Percentiles rank a stretch among this genome's conserved stretches.
Evolutionary conservation across 2,797 vertebrate species (phyloP).

Genomic region (Melopsittacus undulatus): DNA sequence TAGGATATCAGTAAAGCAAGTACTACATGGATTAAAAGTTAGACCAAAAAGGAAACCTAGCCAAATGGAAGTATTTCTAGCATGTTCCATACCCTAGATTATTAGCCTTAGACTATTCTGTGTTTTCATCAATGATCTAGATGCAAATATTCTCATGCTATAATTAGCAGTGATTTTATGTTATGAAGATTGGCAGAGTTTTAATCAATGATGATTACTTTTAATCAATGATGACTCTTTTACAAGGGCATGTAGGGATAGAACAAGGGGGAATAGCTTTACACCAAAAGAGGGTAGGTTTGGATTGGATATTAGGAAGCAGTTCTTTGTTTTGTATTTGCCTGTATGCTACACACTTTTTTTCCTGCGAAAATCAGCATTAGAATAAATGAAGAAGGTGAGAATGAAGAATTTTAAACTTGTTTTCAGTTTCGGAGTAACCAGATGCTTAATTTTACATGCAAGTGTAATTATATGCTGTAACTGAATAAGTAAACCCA

Average conservation of each 20-base stretch:
- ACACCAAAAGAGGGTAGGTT: background rate
- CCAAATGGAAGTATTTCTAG: background rate
- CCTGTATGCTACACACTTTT: rapidly evolving
- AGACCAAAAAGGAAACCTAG: background rate
- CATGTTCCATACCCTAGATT: background rate
- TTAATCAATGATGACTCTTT: background rate
- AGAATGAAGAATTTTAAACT: background rate
- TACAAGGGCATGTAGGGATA: background rate
- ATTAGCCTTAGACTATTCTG: background rate
- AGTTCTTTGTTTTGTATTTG: background rate
- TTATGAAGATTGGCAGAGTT: background rate
- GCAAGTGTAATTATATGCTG: background rate
- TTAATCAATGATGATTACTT: background rate
- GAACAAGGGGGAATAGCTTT: background rate
- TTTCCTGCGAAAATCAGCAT: background rate
- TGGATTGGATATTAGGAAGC: background rate
- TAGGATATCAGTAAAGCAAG: background rate
- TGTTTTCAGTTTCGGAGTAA: background rate
- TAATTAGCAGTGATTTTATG: background rate
- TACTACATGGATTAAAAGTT: background rate
- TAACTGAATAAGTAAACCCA: background rate
- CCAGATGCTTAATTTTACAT: background rate
- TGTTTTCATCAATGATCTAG: background rate
- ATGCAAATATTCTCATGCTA: background rate
- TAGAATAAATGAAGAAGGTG: background rate